Evolutionary conservation across 2,888 invertebrate genomes (phyloP), one percentile per base, ranked within the genome.

Genomic region (Pseudanteris insignis): DNA sequence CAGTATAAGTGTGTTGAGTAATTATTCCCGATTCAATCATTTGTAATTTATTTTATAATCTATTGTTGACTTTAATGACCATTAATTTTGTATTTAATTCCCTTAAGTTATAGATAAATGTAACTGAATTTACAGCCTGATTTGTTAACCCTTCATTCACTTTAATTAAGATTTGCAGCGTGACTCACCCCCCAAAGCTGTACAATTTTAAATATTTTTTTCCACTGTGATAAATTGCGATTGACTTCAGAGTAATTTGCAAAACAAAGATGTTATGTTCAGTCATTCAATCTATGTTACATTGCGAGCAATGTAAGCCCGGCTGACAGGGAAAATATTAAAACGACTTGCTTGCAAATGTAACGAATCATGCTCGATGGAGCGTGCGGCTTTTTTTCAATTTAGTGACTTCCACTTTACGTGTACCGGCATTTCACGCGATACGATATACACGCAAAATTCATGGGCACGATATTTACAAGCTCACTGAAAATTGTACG

Each of bases 281-380:
- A 9, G 26, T 38, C 30, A 28, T 46, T 41, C 40, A 40, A 44
- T 41, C 33, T 38, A 24, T 6, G 18, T 30, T 29, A 26, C 9
- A 41, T 40, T 24, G 46, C 37, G 44, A 41, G 25, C 29, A 26
- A 38, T 21, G 15, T 32, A 26, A n/a, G 10, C 30, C 7, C 5
- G 32, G 26, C 33, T 12, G 46, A 53, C 43, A 29, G 24, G 13
- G 33, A 28, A 29, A 26, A 51, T 29, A 41, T 60, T 47, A 48
- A 51, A 43, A 13, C n/a, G 13, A 50, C 21, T 44, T 15, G 28
- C 29, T 36, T 47, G 50, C 40, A 54, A 62, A 62, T 51, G 40
- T 57, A 51, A 62, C 57, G 43, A 62, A 51, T 36, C 43, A 34
- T 33, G 60, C 34, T 51, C 37, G 43, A 57, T 62, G 33, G 38